A percentile compares a stretch with the other conserved stretches of the same genome.
These are phyloP conservation scores for Saxidomus purpurata DNA, from an alignment of 1,140 invertebrate genomes.

Conservation along the genomic window DNA sequence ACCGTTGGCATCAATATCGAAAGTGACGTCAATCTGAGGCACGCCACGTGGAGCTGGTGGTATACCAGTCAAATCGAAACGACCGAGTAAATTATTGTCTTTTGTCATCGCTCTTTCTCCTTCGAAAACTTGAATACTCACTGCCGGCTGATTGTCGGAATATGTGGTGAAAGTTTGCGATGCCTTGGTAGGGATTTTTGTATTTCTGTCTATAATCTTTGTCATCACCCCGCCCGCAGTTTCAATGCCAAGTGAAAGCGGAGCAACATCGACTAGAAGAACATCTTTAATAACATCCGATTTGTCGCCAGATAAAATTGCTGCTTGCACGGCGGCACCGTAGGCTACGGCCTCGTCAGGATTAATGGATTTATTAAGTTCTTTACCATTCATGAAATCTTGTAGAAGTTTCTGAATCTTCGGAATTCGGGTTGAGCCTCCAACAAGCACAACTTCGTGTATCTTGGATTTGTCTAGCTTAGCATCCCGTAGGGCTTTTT, in stretches of 20 bases:
- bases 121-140: constrained; percentile 92
- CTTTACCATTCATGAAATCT: constrained; percentile 96
- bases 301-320: too few relatives aligned
- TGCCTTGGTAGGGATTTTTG: constrained; percentile 83
- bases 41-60: too few relatives aligned
- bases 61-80: too few relatives aligned
- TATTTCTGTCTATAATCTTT: constrained; percentile 82
- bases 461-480: constrained; percentile 98
- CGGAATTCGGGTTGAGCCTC: constrained; percentile 98
- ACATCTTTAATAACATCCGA: constrained; percentile 84
- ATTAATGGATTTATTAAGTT: constrained; percentile 93
- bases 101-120: constrained; percentile 96
- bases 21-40: too few relatives aligned
- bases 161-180: constrained; percentile 85
- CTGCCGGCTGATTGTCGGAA: constrained; percentile 91
- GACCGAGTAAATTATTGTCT: constrained; percentile 91
- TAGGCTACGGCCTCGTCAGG: constrained; percentile 96
- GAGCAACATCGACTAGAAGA: constrained; percentile 84
- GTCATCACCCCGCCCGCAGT: too few relatives aligned
- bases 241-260: too few relatives aligned
- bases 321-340: constrained; percentile 90
- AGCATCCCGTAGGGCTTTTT: constrained; percentile 96
- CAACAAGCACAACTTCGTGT: constrained; percentile 92
- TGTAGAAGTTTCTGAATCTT: constrained; percentile 94
- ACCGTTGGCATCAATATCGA: too few relatives aligned